phyloP scores from a whole-genome alignment of 2,113 vertebrate genomes.

The Acrocephalus kingi region DNA sequence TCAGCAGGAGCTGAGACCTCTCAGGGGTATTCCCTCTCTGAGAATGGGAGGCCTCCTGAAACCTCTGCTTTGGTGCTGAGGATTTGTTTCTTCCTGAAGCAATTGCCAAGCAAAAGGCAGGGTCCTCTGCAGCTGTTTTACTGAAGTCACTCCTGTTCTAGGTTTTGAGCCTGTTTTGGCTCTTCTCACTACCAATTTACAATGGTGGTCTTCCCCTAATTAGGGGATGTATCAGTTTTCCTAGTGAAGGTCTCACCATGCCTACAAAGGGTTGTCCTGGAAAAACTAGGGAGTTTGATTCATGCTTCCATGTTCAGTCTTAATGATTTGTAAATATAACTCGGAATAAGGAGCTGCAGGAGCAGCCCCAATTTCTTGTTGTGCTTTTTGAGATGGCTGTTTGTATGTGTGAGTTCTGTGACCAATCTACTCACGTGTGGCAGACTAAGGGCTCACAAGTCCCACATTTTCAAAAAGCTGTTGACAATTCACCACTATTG shows the following conservation, averaged over 20 bases:
- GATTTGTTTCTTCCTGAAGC: background rate
- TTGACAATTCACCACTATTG: background rate
- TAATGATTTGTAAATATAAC: background rate
- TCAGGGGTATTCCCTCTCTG: rapidly evolving
- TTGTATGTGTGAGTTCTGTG: background rate
- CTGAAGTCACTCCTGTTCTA: background rate
- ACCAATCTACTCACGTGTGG: background rate
- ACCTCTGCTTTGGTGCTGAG: background rate
- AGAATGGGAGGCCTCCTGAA: background rate
- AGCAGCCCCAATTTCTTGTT: background rate
- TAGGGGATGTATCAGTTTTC: background rate
- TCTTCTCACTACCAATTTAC: background rate
- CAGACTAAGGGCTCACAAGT: background rate
- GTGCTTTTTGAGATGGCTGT: background rate
- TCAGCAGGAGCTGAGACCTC: background rate
- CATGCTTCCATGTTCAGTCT: background rate
- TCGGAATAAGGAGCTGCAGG: background rate
- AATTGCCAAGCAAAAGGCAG: background rate
- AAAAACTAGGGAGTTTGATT: background rate
- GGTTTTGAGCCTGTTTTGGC: background rate
- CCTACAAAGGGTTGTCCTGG: background rate
- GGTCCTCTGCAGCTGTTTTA: background rate
- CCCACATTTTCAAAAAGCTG: background rate
- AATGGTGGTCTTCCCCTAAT: background rate
- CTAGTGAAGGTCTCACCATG: background rate